Evolutionary conservation across 2,888 invertebrate genomes (phyloP).

Genomic region (Calliphora vomitoria): DNA sequence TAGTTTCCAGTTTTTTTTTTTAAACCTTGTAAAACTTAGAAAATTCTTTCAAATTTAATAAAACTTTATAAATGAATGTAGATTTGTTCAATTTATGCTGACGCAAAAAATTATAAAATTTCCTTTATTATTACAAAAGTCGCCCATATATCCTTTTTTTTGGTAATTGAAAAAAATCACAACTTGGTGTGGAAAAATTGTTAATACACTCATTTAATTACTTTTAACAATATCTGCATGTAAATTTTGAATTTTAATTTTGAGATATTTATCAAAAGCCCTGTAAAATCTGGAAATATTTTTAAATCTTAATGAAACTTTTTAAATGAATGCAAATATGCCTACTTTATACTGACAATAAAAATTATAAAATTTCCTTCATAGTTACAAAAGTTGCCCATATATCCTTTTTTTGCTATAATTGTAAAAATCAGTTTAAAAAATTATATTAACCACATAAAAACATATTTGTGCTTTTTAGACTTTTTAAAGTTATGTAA

Average conservation of each 20-base stretch:
- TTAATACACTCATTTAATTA: too few species aligned
- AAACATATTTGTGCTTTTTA: too few species aligned
- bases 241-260: not conserved
- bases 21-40: too few species aligned
- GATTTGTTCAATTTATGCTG: not conserved
- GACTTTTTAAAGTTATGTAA: too few species aligned
- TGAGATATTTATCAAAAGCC: not conserved
- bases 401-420: conserved; percentile 1
- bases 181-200: too few species aligned
- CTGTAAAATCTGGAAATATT: not conserved
- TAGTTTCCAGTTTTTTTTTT: too few species aligned
- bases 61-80: not conserved
- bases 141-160: conserved; percentile 15
- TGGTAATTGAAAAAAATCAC: not conserved
- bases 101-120: not conserved
- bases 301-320: not conserved
- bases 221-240: not conserved
- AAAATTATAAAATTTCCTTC: not conserved
- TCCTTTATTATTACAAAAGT: not conserved
- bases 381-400: not conserved
- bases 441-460: too few species aligned
- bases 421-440: not conserved
- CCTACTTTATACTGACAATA: not conserved
- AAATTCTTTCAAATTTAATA: too few species aligned
- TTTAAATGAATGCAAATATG: not conserved